Conservation (phyloP, 2,113 vertebrate genomes). For the Stercorarius parasiticus region DNA sequence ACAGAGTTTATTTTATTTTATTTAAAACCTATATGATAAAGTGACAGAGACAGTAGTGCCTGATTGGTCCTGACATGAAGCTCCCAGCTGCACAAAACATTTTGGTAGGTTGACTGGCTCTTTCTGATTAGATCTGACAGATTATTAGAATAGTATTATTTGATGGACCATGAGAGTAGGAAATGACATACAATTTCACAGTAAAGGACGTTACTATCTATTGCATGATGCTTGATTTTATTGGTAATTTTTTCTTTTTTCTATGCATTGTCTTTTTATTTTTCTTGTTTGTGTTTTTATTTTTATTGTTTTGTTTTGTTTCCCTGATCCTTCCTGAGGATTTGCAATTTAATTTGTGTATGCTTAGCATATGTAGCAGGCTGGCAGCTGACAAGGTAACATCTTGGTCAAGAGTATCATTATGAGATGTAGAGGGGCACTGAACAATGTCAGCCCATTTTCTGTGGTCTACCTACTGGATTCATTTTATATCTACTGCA, state of each 20-base stretch:
- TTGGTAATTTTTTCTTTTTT: background rate
- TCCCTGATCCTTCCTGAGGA: background rate
- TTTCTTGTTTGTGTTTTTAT: background rate
- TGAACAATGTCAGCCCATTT: background rate
- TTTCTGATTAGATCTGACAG: background rate
- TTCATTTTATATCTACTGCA: background rate
- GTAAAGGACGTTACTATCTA: background rate
- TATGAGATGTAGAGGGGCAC: background rate
- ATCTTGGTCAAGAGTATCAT: background rate
- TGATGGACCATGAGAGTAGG: background rate
- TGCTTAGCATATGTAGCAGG: background rate
- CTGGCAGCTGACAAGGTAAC: background rate
- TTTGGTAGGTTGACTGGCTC: background rate
- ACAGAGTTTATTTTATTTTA: background rate
- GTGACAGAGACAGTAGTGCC: background rate
- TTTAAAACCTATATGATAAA: background rate
- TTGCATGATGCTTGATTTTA: background rate
- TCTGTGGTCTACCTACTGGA: background rate
- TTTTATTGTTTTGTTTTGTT: background rate
- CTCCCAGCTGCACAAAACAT: background rate
- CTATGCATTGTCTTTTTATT: background rate
- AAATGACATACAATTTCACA: background rate
- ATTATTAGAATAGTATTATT: conserved; percentile 15
- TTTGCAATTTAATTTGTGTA: background rate
- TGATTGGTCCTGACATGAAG: conserved; percentile 4